Percentiles rank a stretch among this genome's conserved stretches.
Conservation (phyloP, 2,797 vertebrate genomes). For the Enteromius paludinosus region DNA sequence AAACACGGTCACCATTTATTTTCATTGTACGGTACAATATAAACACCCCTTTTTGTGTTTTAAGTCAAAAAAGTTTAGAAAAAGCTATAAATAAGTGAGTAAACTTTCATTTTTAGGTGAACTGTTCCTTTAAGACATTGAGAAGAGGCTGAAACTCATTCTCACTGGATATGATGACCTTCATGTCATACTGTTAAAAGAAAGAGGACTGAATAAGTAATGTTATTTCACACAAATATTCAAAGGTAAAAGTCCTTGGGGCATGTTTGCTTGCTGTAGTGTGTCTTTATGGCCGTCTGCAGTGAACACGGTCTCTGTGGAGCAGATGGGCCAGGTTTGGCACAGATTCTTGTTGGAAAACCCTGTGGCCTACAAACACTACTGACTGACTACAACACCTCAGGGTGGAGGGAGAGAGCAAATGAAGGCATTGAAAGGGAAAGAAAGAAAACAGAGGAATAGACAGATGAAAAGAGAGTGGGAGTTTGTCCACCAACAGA, state of each 20-base stretch:
- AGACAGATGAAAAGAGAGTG: constrained; percentile 34
- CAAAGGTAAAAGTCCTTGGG: constrained; percentile 7
- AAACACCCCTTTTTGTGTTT: neutral
- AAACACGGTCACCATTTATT: neutral
- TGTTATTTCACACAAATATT: constrained; percentile 31
- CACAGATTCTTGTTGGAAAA: constrained; percentile 39
- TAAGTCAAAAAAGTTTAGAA: neutral
- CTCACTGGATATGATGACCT: neutral
- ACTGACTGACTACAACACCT: constrained; percentile 45
- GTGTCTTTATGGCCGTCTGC: constrained; percentile 15
- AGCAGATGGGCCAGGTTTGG: constrained; percentile 57
- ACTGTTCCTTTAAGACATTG: neutral
- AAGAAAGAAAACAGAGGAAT: constrained; percentile 25
- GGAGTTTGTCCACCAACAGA: constrained; percentile 36
- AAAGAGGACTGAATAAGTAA: neutral
- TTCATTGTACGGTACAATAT: neutral
- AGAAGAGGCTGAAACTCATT: neutral
- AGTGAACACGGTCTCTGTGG: constrained; percentile 32
- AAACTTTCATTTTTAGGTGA: neutral
- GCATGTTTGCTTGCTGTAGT: constrained; percentile 6
- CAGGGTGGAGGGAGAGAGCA: constrained; percentile 24
- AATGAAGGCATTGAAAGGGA: constrained; percentile 12
- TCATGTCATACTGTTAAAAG: neutral
- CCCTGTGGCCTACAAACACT: constrained; percentile 50
- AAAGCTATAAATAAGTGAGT: neutral